Evolutionary conservation across 2,113 vertebrate genomes (phyloP), one percentile per base, ranked within the genome.

Genomic region (Melanocharis versteri): DNA sequence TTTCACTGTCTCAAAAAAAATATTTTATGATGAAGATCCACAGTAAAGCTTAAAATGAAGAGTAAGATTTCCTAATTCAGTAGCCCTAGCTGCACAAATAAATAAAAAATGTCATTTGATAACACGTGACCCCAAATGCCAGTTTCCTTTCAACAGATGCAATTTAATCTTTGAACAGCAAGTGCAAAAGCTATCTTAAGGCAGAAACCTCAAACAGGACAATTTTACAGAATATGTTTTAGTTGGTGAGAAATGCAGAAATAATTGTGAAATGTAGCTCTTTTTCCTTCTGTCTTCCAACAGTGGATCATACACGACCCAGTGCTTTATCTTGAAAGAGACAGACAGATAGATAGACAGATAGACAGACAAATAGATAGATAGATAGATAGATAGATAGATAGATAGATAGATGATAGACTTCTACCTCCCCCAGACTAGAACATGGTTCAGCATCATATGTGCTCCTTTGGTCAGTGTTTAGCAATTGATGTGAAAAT

Each of bases 131-230:
- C 79, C 57, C 39, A 39, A 68, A 33, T 75, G 93, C 60, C 88
- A 86, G 33, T 90, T 97, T 94, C 88, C 91, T 96, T 85, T 95
- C 93, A 96, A 65, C 61, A 97, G 86, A 93, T 58, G 54, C 33
- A 30, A 79, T 92, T 95, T 97, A 95, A 96, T 97, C 94, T 97
- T 94, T 92, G 83, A 98, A 91, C 75, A 80, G 89, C 93, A 96
- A 93, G 93, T 96, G 84, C 56, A 95, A 83, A 96, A 93, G 78
- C 94, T 93, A 94, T 75, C 92, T 94, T 13, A 56, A 97, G 94
- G 81, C 83, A 97, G 62, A 95, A 97, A 95, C 81, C 68, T 93
- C 87, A 94, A 94, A 60, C 13, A 92, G 68, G 91, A 27, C 53
- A 93, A 87, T 96, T 97, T 94, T 77, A 93, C 10, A 93, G 19